These are phyloP conservation scores for Idaea aversata DNA, from an alignment of 2,888 invertebrate genomes.

Conservation along the genomic window DNA sequence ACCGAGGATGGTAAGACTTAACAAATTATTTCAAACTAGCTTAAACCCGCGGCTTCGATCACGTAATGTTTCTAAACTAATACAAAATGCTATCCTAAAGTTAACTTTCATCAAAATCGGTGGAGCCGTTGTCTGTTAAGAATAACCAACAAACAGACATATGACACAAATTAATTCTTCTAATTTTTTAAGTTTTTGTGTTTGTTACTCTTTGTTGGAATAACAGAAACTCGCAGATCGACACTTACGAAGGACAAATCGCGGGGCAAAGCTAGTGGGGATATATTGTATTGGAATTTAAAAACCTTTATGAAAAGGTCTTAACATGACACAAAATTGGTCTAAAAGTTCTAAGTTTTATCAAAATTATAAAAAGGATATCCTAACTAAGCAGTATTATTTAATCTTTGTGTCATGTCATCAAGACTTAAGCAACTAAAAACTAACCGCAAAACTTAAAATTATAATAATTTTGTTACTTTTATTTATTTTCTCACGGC, in stretches of 20 bases:
- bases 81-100: no score
- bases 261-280: no score
- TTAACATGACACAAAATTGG: no score
- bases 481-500: constrained; percentile 25
- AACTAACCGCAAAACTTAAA: background rate
- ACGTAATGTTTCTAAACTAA: background rate
- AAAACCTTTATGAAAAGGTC: no score
- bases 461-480: constrained; percentile 10
- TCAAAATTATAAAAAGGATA: background rate
- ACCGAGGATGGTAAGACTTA: constrained; percentile 70
- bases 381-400: background rate
- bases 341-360: no score
- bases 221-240: no score
- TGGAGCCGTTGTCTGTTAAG: no score
- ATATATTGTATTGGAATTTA: no score
- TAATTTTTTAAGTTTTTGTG: no score
- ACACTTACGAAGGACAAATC: no score
- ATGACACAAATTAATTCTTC: background rate
- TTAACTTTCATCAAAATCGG: no score
- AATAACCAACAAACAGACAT: background rate
- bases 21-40: constrained; percentile 1
- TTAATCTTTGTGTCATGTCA: background rate
- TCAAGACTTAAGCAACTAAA: background rate
- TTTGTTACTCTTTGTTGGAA: no score
- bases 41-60: background rate